These are phyloP conservation scores for Phallusia fumigata DNA, from an alignment of 23 tunicate species.

Conservation along the genomic window DNA sequence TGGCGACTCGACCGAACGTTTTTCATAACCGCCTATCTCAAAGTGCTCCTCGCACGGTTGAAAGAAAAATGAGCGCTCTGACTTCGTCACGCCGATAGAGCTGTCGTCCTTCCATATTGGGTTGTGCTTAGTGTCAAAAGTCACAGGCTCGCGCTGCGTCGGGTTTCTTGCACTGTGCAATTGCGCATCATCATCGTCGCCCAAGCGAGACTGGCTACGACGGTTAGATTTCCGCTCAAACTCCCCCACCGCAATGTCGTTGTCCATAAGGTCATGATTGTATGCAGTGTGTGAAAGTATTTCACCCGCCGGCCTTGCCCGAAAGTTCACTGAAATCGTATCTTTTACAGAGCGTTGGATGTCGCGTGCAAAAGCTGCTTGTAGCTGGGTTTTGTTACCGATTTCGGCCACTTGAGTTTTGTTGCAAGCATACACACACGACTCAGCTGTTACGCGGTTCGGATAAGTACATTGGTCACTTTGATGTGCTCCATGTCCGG, in stretches of 20 bases:
- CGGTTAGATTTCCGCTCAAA: background rate
- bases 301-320: background rate
- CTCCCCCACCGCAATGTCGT: background rate
- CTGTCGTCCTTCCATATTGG: conserved; percentile 8
- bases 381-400: background rate
- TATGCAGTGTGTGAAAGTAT: background rate
- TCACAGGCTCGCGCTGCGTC: background rate
- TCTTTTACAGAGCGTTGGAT: background rate
- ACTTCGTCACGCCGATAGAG: conserved; percentile 1
- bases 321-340: background rate
- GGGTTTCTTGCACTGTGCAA: background rate
- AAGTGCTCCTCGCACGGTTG: conserved; percentile 5
- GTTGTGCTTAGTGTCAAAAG: conserved; percentile 15
- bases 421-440: background rate
- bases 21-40: conserved; percentile 4
- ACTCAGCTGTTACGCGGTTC: background rate
- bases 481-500: background rate
- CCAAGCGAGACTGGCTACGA: background rate
- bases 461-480: background rate
- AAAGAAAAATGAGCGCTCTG: background rate
- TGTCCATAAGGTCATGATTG: background rate
- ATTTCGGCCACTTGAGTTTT: background rate
- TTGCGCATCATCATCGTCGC: background rate
- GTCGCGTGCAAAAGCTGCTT: background rate
- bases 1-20: background rate